Evolutionary conservation across 1,140 invertebrate species (phyloP), one percentile per base, ranked within the genome.

Genomic region (Lordiphosa mommai): DNA sequence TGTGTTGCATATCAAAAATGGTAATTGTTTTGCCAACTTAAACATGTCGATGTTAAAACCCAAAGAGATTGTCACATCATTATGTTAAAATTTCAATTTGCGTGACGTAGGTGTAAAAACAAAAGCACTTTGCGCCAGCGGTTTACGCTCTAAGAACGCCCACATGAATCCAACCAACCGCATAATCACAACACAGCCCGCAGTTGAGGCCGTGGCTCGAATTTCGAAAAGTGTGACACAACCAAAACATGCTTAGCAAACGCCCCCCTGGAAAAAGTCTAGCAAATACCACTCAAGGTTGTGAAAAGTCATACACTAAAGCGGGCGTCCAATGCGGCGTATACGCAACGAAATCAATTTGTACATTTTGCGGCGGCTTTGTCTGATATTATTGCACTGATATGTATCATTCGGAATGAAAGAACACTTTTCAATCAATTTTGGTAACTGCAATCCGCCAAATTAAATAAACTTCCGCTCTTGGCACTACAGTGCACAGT

Each of bases 341-440:
- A 80, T 82, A 80, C 76, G 74, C 53, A 71, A 36, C 47, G 74
- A 67, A 82, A 82, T 82, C 60, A 79, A 70, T 66, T 79, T 57
- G 41, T 47, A 46, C 53, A n/a, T 67, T 46, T 51, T 69, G 57
- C 55, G 52, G 59, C 33, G 29, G 40, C 13, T 40, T 48, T 51
- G 57, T 53, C 37, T 50, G 47, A 43, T 48, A 52, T 68, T 67
- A 67, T 56, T 60, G 63, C 51, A 66, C 27, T 53, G 48, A 67
- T 43, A 50, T 58, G 59, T 67, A 67, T 33, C 10, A 43, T 27
- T 23, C 27, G 44, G 57, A 58, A 67, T 67, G 52, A 46, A 40
- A 33, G 4, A 20, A 36, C 2, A 33, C 10, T 36, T n/a, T 34
- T 33, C 10, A 27, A 33, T 27, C 27, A 41, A 65, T 66, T 47